Evolutionary conservation across 2,113 vertebrate species (phyloP).

Genomic region (Misgurnus mizolepis): DNA sequence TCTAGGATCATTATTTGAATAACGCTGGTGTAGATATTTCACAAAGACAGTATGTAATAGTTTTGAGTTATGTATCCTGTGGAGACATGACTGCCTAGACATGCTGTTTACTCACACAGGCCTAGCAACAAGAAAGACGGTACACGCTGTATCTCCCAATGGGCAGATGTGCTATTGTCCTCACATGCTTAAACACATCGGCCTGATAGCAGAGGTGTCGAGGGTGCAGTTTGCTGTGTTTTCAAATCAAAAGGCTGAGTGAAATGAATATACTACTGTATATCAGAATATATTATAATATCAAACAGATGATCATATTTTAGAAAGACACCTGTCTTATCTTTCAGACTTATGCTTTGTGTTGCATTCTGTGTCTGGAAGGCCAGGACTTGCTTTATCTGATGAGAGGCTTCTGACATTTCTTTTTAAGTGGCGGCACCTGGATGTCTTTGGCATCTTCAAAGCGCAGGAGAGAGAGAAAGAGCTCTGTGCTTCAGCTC

Average conservation of each 20-base stretch:
- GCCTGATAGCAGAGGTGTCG: neutral
- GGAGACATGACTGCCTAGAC: neutral
- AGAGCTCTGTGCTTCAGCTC: neutral
- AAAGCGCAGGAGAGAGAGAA: slow-evolving; percentile 52
- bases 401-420: slow-evolving; percentile 62
- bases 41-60: neutral
- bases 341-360: slow-evolving; percentile 34
- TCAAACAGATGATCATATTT: slow-evolving; percentile 31
- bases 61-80: neutral
- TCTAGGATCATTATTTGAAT: too few relatives aligned
- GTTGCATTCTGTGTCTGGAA: slow-evolving; percentile 46
- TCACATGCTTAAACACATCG: slow-evolving; percentile 8
- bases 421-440: slow-evolving; percentile 62
- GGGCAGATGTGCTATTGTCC: slow-evolving; percentile 25
- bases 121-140: neutral
- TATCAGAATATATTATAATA: neutral
- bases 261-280: slow-evolving; percentile 7
- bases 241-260: slow-evolving; percentile 12
- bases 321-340: neutral
- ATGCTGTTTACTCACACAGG: slow-evolving; percentile 5
- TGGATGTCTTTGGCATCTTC: slow-evolving; percentile 60
- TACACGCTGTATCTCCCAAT: slow-evolving; percentile 13
- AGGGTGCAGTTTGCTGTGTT: neutral
- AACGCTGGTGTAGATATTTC: too few relatives aligned
- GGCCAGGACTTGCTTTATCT: neutral